phyloP scores from a whole-genome alignment of 2,113 vertebrate species.

The Lethenteron camtschaticum region DNA sequence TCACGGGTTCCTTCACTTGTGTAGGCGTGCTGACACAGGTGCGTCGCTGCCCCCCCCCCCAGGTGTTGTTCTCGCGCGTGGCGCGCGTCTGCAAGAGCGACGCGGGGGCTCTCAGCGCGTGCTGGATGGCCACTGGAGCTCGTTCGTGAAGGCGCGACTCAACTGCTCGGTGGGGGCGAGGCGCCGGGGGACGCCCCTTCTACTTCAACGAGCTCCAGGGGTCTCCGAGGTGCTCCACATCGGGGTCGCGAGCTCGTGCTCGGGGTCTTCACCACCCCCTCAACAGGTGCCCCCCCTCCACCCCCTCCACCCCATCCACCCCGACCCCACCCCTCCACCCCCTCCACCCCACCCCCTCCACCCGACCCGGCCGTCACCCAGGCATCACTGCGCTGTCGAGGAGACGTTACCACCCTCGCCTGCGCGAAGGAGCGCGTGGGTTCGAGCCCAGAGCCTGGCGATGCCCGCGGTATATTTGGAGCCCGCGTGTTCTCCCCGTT shows the following conservation, averaged over 20 bases:
- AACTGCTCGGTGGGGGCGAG: conserved; percentile 61
- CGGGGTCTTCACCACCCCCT: conserved; percentile 63
- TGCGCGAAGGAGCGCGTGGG: too few relatives aligned
- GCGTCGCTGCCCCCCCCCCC: background rate
- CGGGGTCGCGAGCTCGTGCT: conserved; percentile 62
- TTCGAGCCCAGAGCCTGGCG: too few relatives aligned
- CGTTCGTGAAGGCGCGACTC: conserved; percentile 77
- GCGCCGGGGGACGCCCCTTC: conserved; percentile 61
- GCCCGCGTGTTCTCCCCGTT: too few relatives aligned
- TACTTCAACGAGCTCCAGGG: conserved; percentile 86
- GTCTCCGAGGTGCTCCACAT: conserved; percentile 59
- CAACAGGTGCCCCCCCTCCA: conserved; percentile 50
- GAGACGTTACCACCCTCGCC: too few relatives aligned
- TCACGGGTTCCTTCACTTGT: too few relatives aligned
- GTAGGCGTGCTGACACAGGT: background rate
- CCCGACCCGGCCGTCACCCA: too few relatives aligned
- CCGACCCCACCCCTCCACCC: background rate
- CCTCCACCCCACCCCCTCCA: too few relatives aligned
- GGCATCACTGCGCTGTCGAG: too few relatives aligned
- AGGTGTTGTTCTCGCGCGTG: conserved; percentile 79
- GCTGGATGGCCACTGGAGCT: conserved; percentile 90
- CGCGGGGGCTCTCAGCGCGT: conserved; percentile 70
- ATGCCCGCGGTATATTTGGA: too few relatives aligned
- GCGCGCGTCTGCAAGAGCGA: conserved; percentile 75
- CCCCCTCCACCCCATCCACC: background rate